These are phyloP conservation scores for Tenodera sinensis DNA, from an alignment of 2,888 invertebrate genomes.

Conservation along the genomic window DNA sequence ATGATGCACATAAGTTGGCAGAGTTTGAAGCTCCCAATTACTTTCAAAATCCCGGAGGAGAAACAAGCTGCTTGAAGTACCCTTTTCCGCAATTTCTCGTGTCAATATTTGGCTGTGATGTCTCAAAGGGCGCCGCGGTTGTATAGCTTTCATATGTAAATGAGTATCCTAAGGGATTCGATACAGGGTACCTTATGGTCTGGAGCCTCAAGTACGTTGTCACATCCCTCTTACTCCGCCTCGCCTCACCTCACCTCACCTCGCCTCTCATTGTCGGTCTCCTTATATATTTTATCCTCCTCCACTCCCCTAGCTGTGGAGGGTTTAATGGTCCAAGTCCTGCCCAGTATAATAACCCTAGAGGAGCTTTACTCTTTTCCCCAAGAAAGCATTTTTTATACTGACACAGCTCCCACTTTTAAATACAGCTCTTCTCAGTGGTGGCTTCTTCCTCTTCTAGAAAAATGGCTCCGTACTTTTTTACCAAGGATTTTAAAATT, in stretches of 20 bases:
- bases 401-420: background rate
- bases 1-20: background rate
- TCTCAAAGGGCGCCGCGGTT: background rate
- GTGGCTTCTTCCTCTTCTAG: background rate
- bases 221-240: background rate
- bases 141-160: background rate
- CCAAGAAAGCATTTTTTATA: background rate
- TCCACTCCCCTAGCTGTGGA: background rate
- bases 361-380: background rate
- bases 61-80: background rate
- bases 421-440: background rate
- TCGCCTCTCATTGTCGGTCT: background rate
- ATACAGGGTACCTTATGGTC: background rate
- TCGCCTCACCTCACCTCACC: background rate
- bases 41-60: background rate
- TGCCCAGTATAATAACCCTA: background rate
- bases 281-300: background rate
- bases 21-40: background rate
- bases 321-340: background rate
- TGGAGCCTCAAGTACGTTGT: background rate
- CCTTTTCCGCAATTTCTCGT: background rate
- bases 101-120: background rate
- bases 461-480: too few species aligned
- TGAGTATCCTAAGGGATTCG: background rate
- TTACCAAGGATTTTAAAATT: too few species aligned